Base-by-base conservation (phyloP, 64 coral and sea anemone species). In the Actinia equina region DNA sequence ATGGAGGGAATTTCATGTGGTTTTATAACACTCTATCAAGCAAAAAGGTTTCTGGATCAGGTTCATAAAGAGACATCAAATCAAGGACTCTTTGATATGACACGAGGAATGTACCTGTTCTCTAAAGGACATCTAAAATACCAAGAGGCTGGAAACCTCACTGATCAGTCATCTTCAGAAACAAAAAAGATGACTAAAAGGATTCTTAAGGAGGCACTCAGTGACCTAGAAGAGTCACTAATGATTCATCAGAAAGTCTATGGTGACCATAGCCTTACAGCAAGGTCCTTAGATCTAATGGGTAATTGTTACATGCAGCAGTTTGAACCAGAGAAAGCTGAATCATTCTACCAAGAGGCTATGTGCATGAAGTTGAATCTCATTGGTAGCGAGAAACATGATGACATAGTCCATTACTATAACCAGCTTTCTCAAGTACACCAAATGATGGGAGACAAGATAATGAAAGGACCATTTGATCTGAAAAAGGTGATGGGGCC, bases 341-440 rank as follows among this genome's bases (percentile, higher is more conserved):
- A 82, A 43, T 22, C 15, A 0, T 82, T 82, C 25, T 92, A 87
- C 26, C 52, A 71, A 23, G 10, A 82, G 12, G 80, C 85, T 26
- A 87, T 86, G 74, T 13, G 81, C 5, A 91, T 91, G 84, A 74
- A 86, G 23, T 30, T 52, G 7, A 79, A 87, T 13, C 85, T 91
- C 17, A 63, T 86, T 63, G 84, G 84, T 17, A 79, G 71, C 17
- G 89, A 92, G 16, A 87, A 41, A 45, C 85, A 92, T 56, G 87
- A 62, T 43, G 85, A 92, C 8, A 87, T 92, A 59, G 53, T 85
- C 45, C 42, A 81, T 44, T 92, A 71, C 67, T 92, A 87, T 7
- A 92, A 92, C 78, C 90, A 92, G 10, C 6, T 92, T 14, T 85
- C 77, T 52, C 79, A 82, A 52, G 67, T 87, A 10, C 61, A 92